Evolutionary conservation across 1,140 invertebrate species (phyloP).

Genomic region (Sminthurides bifidus): DNA sequence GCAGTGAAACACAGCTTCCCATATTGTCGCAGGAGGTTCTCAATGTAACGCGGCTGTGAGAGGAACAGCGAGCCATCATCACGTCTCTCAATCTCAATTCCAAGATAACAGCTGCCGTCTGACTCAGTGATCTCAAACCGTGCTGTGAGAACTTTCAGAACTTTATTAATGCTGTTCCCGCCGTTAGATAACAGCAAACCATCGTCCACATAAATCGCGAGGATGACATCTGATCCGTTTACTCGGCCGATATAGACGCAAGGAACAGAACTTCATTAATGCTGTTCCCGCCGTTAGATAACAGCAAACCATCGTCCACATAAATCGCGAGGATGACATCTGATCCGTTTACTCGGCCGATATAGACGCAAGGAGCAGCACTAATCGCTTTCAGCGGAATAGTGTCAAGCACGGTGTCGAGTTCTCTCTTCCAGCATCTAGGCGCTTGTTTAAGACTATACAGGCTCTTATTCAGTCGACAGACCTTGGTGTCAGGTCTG

Average conservation of each 20-base stretch:
- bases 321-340: slow-evolving; percentile 34
- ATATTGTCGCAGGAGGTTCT: slow-evolving; percentile 13
- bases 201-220: slow-evolving; percentile 39
- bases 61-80: slow-evolving; percentile 27
- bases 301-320: slow-evolving; percentile 39
- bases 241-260: slow-evolving; percentile 33
- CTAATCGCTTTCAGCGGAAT: slow-evolving; percentile 33
- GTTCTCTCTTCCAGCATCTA: slow-evolving; percentile 36
- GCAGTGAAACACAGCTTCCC: slow-evolving; percentile 6
- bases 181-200: slow-evolving; percentile 31
- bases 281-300: no score
- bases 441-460: no score
- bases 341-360: slow-evolving; percentile 16
- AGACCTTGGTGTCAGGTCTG: no score
- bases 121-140: not conserved
- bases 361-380: slow-evolving; percentile 36
- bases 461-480: no score
- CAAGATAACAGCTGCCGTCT: slow-evolving; percentile 20
- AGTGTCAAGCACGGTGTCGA: slow-evolving; percentile 30
- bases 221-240: slow-evolving; percentile 24
- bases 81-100: slow-evolving; percentile 35
- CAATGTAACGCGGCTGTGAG: slow-evolving; percentile 4
- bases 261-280: slow-evolving; percentile 35
- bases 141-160: not conserved
- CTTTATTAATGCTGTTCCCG: not conserved